A percentile compares a stretch with the other conserved stretches of the same genome.
Conservation (phyloP, 2,888 invertebrate species). For the Sthenelais limicola region DNA sequence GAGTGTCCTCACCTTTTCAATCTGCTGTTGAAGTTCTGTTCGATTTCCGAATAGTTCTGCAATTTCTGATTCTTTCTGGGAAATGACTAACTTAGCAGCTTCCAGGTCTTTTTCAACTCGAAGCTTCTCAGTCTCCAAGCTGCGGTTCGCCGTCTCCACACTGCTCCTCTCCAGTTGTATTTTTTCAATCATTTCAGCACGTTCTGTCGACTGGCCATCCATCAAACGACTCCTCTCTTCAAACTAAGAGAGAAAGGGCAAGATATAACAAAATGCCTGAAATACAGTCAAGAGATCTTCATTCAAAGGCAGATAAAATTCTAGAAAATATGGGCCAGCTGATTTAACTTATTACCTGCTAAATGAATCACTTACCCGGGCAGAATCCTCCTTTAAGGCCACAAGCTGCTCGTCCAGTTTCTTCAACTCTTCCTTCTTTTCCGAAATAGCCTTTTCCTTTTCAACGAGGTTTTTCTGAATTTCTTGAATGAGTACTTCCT, state of each 20-base stretch:
- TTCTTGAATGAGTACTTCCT: conserved; percentile 2
- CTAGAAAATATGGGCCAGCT: too few relatives aligned
- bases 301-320: too few relatives aligned
- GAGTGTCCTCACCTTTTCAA: conserved; percentile 34
- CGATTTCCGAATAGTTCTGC: background rate
- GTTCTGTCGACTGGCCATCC: conserved; percentile 5
- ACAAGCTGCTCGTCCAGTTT: background rate
- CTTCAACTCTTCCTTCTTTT: background rate
- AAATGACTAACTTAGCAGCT: conserved; percentile 19
- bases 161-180: conserved; percentile 10
- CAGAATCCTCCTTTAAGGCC: background rate
- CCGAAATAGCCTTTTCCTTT: background rate
- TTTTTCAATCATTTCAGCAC: conserved; percentile 4
- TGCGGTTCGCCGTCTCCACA: background rate
- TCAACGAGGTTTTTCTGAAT: background rate
- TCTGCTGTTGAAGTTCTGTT: conserved; percentile 28
- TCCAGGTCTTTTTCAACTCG: conserved; percentile 37
- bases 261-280: too few relatives aligned
- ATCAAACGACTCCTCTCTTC: conserved; percentile 20
- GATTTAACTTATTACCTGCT: background rate
- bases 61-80: conserved; percentile 21
- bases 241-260: conserved; percentile 18
- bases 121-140: conserved; percentile 17
- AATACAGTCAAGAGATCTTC: too few relatives aligned
- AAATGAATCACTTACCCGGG: background rate